Evolutionary conservation across 2,113 vertebrate genomes (phyloP), one percentile per base, ranked within the genome.

Genomic region (Onychostoma macrolepis): DNA sequence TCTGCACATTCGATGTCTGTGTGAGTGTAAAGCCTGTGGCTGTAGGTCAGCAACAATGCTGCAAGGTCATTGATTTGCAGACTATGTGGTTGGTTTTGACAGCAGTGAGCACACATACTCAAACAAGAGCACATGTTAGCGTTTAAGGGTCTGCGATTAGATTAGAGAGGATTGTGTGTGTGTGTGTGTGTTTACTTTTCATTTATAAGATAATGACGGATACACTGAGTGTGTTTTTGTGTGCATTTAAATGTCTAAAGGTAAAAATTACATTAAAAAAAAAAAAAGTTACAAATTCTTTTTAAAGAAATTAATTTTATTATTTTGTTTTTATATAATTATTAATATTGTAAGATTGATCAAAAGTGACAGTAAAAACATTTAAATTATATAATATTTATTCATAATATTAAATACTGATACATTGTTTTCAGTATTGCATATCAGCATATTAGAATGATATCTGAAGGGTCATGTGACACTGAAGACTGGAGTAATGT

Each of bases 31-130:
- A 41, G 67, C 48, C 69, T 7, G 30, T 74, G 26, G 83, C 69
- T 75, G 45, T 71, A 69, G 65, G 65, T 83, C 81, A 83, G 43
- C 12, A 43, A 65, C 61, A 83, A 33, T 36, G 61, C 63, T 21
- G 24, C 17, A 15, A 69, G 41, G 80, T 83, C 61, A 69, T 21
- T 56, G 82, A 33, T 71, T 50, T 74, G n/a, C 24, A 28, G n/a
- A 48, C 41, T 17, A 0, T 28, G 72, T 28, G 41, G 38, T 28
- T 48, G 69, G 69, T 61, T 84, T 58, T 75, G 33, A 58, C 65
- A 36, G 19, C 28, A 2, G 58, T 15, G 13, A 19, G 45, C 33
- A 9, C 45, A 58, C 69, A 56, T 30, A 76, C 83, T 75, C 33
- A 72, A 72, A 72, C 33, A 72, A 41, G 69, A 36, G 36, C 19